Evolutionary conservation across 1,140 invertebrate genomes (phyloP), one percentile per base, ranked within the genome.

Genomic region (Cylas formicarius): DNA sequence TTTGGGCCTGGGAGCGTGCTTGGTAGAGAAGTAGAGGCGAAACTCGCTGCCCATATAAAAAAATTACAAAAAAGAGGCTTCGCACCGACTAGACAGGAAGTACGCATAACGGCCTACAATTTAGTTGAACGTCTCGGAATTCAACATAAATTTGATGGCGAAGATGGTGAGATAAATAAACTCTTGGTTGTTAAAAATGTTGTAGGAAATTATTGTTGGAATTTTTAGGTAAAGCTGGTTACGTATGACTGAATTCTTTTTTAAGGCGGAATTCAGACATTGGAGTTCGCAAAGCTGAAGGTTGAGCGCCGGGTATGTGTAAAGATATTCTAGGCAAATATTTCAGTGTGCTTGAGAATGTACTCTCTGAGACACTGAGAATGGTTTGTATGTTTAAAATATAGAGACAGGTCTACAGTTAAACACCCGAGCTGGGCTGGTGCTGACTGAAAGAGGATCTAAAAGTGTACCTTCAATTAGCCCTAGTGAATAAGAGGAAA

Each of bases 361-460:
- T n/a, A n/a, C n/a, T n/a, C n/a, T n/a, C n/a, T n/a, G n/a, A n/a
- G n/a, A n/a, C n/a, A n/a, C n/a, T n/a, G n/a, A n/a, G n/a, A n/a
- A n/a, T n/a, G n/a, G n/a, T n/a, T n/a, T n/a, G n/a, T n/a, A n/a
- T n/a, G n/a, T n/a, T n/a, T n/a, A n/a, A n/a, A n/a, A n/a, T n/a
- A n/a, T n/a, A n/a, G 50, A 59, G 27, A 49, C 45, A 21, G 54
- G 54, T 11, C 29, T 59, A 13, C 54, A 55, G 21, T 28, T 61
- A 8, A 61, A 60, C 27, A 60, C 56, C 40, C 37, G 44, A 31
- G 23, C 48, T 9, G 47, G 40, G 11, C 40, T 60, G 35, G 62
- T 66, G 10, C 19, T 64, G 28, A 58, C 58, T 7, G 46, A 40
- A 13, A 64, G 62, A 52, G 60, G 53, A 22, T 9, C 55, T 2